Evolutionary conservation across 2,888 invertebrate genomes (phyloP).

Genomic region (Mesoligia furuncula): DNA sequence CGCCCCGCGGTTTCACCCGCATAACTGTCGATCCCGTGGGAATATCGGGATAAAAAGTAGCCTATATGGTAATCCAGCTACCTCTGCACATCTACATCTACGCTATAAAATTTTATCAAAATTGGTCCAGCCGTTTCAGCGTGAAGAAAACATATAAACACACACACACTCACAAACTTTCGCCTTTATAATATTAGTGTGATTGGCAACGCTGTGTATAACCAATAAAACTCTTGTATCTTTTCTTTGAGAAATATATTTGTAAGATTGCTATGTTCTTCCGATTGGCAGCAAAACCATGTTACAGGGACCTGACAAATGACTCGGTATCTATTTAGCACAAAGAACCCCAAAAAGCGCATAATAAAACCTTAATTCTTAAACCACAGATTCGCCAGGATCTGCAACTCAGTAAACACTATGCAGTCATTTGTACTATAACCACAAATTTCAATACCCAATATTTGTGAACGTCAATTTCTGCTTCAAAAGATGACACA

Average conservation of each 20-base stretch:
- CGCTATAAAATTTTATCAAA: too few relatives aligned
- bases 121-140: too few relatives aligned
- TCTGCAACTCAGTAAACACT: not conserved
- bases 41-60: too few relatives aligned
- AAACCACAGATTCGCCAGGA: not conserved
- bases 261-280: not conserved
- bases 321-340: not conserved
- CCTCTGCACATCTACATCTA: too few relatives aligned
- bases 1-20: too few relatives aligned
- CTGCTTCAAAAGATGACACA: slow-evolving; percentile 19
- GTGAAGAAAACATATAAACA: too few relatives aligned
- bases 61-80: too few relatives aligned
- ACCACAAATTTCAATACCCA: not conserved
- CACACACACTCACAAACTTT: too few relatives aligned
- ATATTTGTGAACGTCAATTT: slow-evolving; percentile 25
- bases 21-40: too few relatives aligned
- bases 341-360: not conserved
- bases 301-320: not conserved
- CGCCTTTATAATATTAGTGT: too few relatives aligned
- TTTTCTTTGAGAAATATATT: not conserved
- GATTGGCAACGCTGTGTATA: not conserved
- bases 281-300: not conserved
- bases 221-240: not conserved
- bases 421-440: not conserved
- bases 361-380: not conserved